Conservation (phyloP, 2,888 invertebrate genomes). For the Coelinius sp. region DNA sequence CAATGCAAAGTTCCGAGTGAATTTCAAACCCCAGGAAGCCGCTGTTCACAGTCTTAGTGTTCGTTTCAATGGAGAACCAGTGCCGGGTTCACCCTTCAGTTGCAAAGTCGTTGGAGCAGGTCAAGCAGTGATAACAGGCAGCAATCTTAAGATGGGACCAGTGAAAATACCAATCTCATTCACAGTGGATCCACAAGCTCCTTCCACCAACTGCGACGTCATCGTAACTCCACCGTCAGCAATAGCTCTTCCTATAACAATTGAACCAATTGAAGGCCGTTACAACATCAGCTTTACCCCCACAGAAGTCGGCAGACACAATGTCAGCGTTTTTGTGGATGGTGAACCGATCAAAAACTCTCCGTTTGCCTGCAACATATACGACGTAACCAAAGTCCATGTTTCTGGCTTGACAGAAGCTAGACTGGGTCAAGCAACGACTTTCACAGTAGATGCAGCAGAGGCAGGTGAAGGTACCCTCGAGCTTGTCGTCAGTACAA, state of each 20-base stretch:
- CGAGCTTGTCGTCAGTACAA: conserved; percentile 91
- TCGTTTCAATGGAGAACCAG: conserved; percentile 80
- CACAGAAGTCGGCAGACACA: conserved; percentile 88
- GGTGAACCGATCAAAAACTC: conserved; percentile 91
- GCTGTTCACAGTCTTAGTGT: conserved; percentile 93
- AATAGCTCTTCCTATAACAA: conserved; percentile 81
- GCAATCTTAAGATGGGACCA: conserved; percentile 80
- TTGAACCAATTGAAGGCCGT: conserved; percentile 77
- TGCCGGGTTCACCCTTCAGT: conserved; percentile 91
- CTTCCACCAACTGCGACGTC: conserved; percentile 65
- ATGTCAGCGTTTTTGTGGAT: conserved; percentile 85
- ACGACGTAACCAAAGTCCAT: conserved; percentile 83
- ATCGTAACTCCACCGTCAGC: conserved; percentile 89
- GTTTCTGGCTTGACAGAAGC: conserved; percentile 68
- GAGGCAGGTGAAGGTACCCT: conserved; percentile 95
- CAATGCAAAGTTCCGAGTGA: conserved; percentile 93
- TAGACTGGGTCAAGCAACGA: conserved; percentile 84
- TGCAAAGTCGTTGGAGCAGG: conserved; percentile 84
- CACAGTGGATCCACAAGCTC: conserved; percentile 73
- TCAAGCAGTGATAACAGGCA: conserved; percentile 78
- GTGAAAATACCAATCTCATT: conserved; percentile 78
- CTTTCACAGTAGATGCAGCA: conserved; percentile 94
- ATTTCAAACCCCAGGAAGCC: conserved; percentile 96
- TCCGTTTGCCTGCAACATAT: conserved; percentile 94
- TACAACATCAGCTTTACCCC: conserved; percentile 87